These are phyloP conservation scores for Contarinia nasturtii DNA, from an alignment of 1,140 invertebrate species.

Conservation along the genomic window DNA sequence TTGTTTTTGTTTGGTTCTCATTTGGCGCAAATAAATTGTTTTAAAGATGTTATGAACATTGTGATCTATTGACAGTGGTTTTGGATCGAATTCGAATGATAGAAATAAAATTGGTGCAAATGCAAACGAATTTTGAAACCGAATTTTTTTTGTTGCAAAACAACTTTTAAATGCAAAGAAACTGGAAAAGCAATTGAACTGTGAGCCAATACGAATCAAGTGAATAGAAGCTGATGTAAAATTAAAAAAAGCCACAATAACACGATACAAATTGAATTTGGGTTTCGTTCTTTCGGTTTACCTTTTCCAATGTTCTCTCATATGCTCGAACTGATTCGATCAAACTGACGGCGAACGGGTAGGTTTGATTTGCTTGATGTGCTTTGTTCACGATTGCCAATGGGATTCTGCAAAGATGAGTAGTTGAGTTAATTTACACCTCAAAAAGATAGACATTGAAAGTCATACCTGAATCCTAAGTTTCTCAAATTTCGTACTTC, in stretches of 20 bases:
- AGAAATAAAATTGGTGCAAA: too few relatives aligned
- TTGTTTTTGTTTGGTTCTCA: slow-evolving; percentile 20
- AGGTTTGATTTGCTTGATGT: slow-evolving; percentile 94
- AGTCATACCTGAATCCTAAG: slow-evolving; percentile 61
- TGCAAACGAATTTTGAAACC: too few relatives aligned
- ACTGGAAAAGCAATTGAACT: too few relatives aligned
- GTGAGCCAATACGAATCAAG: too few relatives aligned
- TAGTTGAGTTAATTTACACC: too few relatives aligned
- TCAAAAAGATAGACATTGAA: too few relatives aligned
- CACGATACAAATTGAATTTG: too few relatives aligned
- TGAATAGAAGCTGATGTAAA: too few relatives aligned
- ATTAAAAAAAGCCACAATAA: not conserved
- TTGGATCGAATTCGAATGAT: too few relatives aligned
- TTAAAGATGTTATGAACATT: not conserved
- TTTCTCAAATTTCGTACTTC: slow-evolving; percentile 96
- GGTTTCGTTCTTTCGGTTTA: too few relatives aligned
- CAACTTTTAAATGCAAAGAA: not conserved
- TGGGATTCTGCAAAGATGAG: slow-evolving; percentile 60
- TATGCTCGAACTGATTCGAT: slow-evolving; percentile 96
- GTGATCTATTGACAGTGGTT: too few relatives aligned
- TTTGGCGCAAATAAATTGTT: not conserved
- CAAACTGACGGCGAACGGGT: slow-evolving; percentile 96
- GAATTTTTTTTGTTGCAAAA: not conserved
- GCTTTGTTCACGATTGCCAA: slow-evolving; percentile 97
- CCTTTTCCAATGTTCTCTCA: slow-evolving; percentile 90